Percentiles rank a stretch among this genome's conserved stretches.
Evolutionary conservation across 2,888 invertebrate genomes (phyloP).

Genomic region (Petrophora chlorosata): DNA sequence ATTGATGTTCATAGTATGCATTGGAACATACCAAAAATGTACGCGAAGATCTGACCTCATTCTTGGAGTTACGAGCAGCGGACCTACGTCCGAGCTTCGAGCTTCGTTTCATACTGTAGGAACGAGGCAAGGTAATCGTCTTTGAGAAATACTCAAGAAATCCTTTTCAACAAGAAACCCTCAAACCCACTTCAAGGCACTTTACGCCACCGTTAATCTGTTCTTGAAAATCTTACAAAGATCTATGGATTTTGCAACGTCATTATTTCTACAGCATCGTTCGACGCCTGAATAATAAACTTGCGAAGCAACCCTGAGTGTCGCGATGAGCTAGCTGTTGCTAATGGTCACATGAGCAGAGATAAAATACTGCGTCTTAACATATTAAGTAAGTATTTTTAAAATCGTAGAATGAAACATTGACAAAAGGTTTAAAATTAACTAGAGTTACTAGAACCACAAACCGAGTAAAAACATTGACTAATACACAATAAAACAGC

Average conservation of each 20-base stretch:
- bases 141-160: constrained; percentile 5
- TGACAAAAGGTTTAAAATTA: too few species aligned
- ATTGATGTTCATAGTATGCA: constrained; percentile 9
- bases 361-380: too few species aligned
- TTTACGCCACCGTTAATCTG: constrained; percentile 9
- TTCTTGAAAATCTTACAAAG: background rate
- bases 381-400: too few species aligned
- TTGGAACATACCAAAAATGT: constrained; percentile 30
- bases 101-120: background rate
- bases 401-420: too few species aligned
- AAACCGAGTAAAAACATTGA: too few species aligned
- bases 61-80: constrained; percentile 25
- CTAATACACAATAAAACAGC: too few species aligned
- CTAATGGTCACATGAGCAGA: too few species aligned
- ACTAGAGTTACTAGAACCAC: too few species aligned
- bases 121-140: background rate
- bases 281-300: too few species aligned
- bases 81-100: background rate
- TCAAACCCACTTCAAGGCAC: background rate
- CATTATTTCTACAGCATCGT: too few species aligned
- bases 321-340: background rate
- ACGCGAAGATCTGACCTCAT: constrained; percentile 34
- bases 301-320: background rate
- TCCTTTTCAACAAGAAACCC: background rate
- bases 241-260: background rate